phyloP scores from a whole-genome alignment of 1,140 invertebrate species.

The Lethrus apterus region DNA sequence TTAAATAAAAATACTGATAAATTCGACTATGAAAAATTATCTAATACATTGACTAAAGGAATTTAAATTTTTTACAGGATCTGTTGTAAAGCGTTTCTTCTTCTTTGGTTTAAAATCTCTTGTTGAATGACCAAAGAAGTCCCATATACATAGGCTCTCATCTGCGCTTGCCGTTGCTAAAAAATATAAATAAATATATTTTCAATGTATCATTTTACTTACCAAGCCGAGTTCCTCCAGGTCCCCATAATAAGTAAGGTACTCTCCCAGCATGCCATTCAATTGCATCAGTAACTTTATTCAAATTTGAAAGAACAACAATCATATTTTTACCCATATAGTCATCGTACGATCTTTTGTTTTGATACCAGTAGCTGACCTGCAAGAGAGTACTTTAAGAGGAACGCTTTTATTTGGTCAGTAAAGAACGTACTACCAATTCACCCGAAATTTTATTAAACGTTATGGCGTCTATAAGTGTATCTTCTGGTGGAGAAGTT shows the following conservation, averaged over 20 bases:
- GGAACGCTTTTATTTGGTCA: neutral
- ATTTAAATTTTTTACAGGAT: too few species aligned
- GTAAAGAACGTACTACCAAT: neutral
- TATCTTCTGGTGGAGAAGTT: too few species aligned
- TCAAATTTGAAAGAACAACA: constrained; percentile 1
- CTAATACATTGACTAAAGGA: too few species aligned
- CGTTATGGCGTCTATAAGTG: neutral
- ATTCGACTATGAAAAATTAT: too few species aligned
- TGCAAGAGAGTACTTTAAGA: neutral
- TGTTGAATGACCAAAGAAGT: too few species aligned
- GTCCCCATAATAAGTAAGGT: constrained; percentile 1
- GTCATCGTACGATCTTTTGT: neutral
- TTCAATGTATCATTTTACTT: neutral
- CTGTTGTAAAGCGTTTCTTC: too few species aligned
- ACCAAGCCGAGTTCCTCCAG: neutral
- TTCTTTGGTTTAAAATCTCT: too few species aligned
- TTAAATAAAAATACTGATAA: too few species aligned
- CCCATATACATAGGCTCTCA: constrained; percentile 6
- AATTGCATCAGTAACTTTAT: constrained; percentile 1
- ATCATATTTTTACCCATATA: neutral
- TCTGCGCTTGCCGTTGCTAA: constrained; percentile 8
- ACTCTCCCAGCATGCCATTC: constrained; percentile 3
- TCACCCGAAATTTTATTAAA: constrained; percentile 2
- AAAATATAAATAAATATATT: neutral
- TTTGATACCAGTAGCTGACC: too few species aligned